Evolutionary conservation across 2,113 vertebrate genomes (phyloP), one percentile per base, ranked within the genome.

Genomic region (Ameiurus melas): DNA sequence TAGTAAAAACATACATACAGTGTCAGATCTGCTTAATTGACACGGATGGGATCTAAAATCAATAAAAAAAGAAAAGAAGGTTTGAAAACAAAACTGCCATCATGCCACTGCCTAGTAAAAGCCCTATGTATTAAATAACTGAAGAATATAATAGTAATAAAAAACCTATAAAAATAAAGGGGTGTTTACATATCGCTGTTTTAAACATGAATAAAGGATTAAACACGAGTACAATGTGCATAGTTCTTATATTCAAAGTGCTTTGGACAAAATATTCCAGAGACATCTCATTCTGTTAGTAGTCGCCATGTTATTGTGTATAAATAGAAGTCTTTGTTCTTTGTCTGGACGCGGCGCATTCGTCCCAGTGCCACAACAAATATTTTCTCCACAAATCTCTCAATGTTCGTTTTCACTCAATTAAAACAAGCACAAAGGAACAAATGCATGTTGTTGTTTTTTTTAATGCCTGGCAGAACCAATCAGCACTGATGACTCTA

Each of bases 91-190:
- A 70, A 70, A 19, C 33, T 20, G 33, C 70, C 9, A 22, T 73
- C 17, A 73, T 73, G 62, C 68, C 88, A 95, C 94, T 95, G 94
- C 93, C 94, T 94, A 90, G 91, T 89, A 92, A 90, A 89, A 92
- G 91, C 92, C 92, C 92, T 94, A 90, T 93, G 91, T 91, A 90
- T 93, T 93, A 92, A 91, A 93, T 87, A 94, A 89, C 89, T 90
- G 66, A 89, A 81, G 17, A 58, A 81, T 82, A 82, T 62, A 25
- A 82, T 14, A 39, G 80, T 58, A 58, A 60, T 82, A 57, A 75
- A 47, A 75, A 51, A 79, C 33, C 2, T 3, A 78, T 53, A 16
- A 53, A 27, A 51, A 51, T 51, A n/a, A 51, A 55, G 16, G 2
- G 51, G 25, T 4, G 47, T 80, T 55, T 80, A 80, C 27, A 30